Percentiles rank a stretch among this genome's conserved stretches.
Conservation (phyloP, 1,140 invertebrate species). For the Saccostrea echinata region DNA sequence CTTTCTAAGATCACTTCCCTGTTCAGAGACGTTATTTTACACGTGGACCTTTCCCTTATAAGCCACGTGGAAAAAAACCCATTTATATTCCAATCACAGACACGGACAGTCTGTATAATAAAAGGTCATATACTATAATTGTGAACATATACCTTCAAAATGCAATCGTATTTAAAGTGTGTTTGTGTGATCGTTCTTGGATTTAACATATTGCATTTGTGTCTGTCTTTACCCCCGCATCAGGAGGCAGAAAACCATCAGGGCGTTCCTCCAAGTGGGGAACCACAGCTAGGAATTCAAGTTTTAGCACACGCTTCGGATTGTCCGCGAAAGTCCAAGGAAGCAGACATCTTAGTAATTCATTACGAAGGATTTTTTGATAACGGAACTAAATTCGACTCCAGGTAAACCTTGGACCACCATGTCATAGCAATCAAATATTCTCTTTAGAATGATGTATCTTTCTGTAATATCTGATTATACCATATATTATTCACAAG, state of each 20-base stretch:
- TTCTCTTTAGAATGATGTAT: not conserved
- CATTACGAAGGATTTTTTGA: constrained; percentile 55
- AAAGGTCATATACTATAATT: not conserved
- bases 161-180: constrained; percentile 4
- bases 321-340: constrained; percentile 48
- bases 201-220: constrained; percentile 19
- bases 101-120: not conserved
- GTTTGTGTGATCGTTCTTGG: not conserved
- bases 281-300: not conserved
- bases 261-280: not conserved
- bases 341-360: constrained; percentile 51
- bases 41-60: constrained; percentile 20
- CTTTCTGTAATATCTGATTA: not conserved
- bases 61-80: constrained; percentile 41
- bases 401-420: constrained; percentile 45
- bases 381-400: constrained; percentile 58
- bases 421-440: not conserved
- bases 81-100: constrained; percentile 35
- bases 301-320: constrained; percentile 30
- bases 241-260: not conserved
- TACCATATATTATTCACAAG: not conserved
- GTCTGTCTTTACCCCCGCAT: not conserved
- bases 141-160: not conserved
- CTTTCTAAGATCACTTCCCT: not conserved
- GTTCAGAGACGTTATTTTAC: not conserved